A percentile compares a stretch with the other conserved stretches of the same genome.
Evolutionary conservation across 92 coral and sea anemone species (phyloP).

Genomic region (Zoanthus gigantus): DNA sequence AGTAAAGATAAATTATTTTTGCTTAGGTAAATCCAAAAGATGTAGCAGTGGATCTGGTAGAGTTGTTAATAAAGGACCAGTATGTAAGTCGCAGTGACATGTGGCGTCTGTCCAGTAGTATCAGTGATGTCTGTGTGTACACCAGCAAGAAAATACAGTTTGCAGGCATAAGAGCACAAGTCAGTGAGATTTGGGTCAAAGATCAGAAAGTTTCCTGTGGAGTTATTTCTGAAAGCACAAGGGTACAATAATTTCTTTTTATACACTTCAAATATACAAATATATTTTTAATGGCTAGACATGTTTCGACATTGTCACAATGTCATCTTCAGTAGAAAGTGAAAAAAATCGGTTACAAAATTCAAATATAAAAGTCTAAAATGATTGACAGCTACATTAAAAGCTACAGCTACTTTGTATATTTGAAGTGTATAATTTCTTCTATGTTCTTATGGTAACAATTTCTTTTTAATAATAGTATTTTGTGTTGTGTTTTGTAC

Average conservation of each 20-base stretch:
- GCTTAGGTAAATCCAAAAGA: constrained; percentile 73
- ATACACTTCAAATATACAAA: too few relatives aligned
- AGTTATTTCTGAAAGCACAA: constrained; percentile 89
- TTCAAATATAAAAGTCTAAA: too few relatives aligned
- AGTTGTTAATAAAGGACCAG: constrained; percentile 88
- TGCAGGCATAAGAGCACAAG: constrained; percentile 88
- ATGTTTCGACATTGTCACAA: too few relatives aligned
- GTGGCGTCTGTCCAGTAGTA: constrained; percentile 92
- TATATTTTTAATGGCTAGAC: too few relatives aligned
- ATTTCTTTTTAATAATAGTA: too few relatives aligned
- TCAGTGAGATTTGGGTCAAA: constrained; percentile 88
- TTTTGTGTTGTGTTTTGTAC: too few relatives aligned
- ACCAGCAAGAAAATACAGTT: constrained; percentile 81
- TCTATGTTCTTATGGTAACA: too few relatives aligned
- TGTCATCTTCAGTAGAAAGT: too few relatives aligned
- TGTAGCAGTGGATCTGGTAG: constrained; percentile 88
- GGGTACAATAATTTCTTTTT: constrained; percentile 65
- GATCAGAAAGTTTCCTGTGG: constrained; percentile 96
- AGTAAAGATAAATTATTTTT: background rate
- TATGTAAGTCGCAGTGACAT: constrained; percentile 92
- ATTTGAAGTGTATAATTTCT: too few relatives aligned
- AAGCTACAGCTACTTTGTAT: too few relatives aligned
- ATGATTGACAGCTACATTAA: too few relatives aligned
- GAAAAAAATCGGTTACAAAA: too few relatives aligned
- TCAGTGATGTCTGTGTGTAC: constrained; percentile 83